These are phyloP conservation scores for Syngnathus acus DNA, from an alignment of 2,797 vertebrate genomes.

Conservation along the genomic window DNA sequence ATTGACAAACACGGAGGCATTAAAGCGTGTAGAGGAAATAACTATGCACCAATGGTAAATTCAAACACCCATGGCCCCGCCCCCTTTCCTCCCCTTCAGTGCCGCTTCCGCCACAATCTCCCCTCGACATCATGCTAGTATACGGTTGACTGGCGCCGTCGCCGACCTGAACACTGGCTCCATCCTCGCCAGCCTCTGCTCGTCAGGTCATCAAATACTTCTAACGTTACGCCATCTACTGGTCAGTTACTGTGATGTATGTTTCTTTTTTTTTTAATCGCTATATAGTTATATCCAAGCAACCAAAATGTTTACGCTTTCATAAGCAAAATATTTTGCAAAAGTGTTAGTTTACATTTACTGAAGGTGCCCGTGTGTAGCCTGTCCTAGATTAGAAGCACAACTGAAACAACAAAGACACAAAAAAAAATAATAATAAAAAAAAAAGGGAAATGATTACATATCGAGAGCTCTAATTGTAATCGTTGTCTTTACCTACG, in stretches of 20 bases:
- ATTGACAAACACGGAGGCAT: conserved; percentile 17
- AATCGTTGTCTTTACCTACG: conserved; percentile 37
- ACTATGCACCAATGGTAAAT: too few species aligned
- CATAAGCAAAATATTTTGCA: not conserved
- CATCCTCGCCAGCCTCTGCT: too few species aligned
- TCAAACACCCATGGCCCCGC: not conserved
- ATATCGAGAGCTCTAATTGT: conserved; percentile 19
- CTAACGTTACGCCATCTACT: not conserved
- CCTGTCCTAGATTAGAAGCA: not conserved
- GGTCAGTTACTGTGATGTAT: not conserved
- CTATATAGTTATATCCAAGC: not conserved
- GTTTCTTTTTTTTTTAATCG: not conserved
- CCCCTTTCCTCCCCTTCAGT: not conserved
- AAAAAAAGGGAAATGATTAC: conserved; percentile 22
- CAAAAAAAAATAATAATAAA: conserved; percentile 21
- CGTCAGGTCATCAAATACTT: not conserved
- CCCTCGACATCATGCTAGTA: not conserved
- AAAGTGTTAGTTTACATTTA: not conserved
- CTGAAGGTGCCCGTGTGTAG: not conserved
- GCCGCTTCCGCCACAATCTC: not conserved
- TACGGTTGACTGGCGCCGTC: not conserved
- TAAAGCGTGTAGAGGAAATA: too few species aligned
- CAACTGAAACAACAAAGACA: conserved; percentile 9
- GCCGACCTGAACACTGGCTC: too few species aligned
- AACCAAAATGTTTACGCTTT: conserved; percentile 1